Percentiles rank a stretch among this genome's conserved stretches.
phyloP scores from a whole-genome alignment of 2,797 vertebrate genomes.

The Graptemys geographica region DNA sequence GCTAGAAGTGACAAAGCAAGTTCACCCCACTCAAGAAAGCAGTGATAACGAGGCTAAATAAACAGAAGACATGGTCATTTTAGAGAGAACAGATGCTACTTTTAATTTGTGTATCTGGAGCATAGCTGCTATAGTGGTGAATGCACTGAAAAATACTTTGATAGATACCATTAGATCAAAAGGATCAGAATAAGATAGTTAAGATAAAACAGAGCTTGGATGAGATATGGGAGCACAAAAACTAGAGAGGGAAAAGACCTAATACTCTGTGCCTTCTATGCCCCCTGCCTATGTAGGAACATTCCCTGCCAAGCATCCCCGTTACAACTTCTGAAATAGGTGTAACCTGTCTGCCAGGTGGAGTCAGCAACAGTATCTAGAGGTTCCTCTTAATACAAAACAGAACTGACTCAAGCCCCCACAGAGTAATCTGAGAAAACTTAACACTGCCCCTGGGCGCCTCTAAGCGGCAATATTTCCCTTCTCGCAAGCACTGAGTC shows the following conservation, averaged over 20 bases:
- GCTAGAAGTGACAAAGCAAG: slow-evolving; percentile 3
- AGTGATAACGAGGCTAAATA: background rate
- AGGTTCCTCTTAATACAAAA: too few relatives aligned
- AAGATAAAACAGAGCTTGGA: background rate
- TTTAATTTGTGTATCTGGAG: background rate
- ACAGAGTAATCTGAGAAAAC: too few relatives aligned
- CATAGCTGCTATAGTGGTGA: background rate
- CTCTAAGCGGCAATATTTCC: too few relatives aligned
- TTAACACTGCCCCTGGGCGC: too few relatives aligned
- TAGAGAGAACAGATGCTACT: background rate
- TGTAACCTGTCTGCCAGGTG: too few relatives aligned
- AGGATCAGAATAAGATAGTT: background rate
- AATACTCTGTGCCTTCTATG: background rate
- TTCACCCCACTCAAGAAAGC: background rate
- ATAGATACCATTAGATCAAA: background rate
- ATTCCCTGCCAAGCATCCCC: background rate
- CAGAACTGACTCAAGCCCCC: too few relatives aligned
- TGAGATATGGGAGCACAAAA: background rate
- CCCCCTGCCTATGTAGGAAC: background rate
- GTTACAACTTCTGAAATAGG: background rate
- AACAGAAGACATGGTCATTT: background rate
- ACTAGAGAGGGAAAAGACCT: background rate
- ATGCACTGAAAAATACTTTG: background rate
- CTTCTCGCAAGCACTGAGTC: too few relatives aligned
- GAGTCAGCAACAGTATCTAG: too few relatives aligned